A percentile compares a stretch with the other conserved stretches of the same genome.
Evolutionary conservation across 2,113 vertebrate species (phyloP).

Genomic region (Procavia capensis): DNA sequence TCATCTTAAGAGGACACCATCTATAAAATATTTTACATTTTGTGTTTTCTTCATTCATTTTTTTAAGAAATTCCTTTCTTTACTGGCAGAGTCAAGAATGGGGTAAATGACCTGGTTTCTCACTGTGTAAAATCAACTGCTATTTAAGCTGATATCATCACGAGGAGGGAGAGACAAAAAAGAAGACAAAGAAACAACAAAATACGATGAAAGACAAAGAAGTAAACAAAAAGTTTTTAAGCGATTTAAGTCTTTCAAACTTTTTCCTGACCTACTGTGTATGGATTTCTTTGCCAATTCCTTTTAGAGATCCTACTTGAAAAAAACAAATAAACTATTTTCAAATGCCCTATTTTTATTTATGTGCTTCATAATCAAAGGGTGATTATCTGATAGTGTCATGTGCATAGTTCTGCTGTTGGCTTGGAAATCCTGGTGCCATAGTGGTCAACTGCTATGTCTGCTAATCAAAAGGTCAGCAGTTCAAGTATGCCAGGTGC

Average conservation of each 20-base stretch:
- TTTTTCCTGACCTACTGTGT: background rate
- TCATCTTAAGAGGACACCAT: background rate
- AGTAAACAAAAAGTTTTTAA: background rate
- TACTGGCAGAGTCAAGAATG: background rate
- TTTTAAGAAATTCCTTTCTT: background rate
- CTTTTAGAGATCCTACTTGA: constrained; percentile 24
- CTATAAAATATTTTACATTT: background rate
- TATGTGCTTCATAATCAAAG: background rate
- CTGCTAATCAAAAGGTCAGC: too few relatives aligned
- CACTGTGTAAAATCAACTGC: background rate
- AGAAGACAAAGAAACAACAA: background rate
- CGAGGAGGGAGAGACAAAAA: background rate
- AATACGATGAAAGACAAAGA: background rate
- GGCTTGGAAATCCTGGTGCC: too few relatives aligned
- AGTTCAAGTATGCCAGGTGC: too few relatives aligned
- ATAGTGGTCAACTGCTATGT: too few relatives aligned
- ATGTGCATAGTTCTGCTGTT: background rate
- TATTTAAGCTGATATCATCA: background rate
- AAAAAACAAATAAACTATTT: constrained; percentile 44
- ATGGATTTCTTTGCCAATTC: constrained; percentile 41
- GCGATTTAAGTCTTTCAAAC: constrained; percentile 37
- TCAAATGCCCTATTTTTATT: constrained; percentile 2
- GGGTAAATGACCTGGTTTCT: background rate
- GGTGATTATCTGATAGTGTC: background rate
- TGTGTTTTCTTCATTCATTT: background rate